A percentile compares a stretch with the other conserved stretches of the same genome.
These are phyloP conservation scores for Spheniscus mendiculus DNA, from an alignment of 2,113 vertebrate genomes.

Conservation along the genomic window DNA sequence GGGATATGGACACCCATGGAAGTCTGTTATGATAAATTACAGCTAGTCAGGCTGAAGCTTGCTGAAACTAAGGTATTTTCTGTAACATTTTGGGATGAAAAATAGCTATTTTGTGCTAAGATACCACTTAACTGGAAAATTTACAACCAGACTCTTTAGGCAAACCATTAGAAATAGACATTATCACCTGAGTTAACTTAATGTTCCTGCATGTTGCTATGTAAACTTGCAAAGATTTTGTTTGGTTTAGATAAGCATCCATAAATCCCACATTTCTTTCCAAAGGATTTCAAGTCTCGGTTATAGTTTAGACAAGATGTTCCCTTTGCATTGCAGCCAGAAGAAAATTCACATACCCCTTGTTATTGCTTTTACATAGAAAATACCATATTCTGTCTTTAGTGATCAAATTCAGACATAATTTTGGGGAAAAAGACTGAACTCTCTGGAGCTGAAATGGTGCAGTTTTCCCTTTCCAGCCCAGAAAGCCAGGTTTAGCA, in stretches of 20 bases:
- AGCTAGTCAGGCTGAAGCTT: background rate
- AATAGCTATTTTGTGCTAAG: background rate
- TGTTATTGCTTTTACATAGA: background rate
- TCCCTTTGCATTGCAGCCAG: background rate
- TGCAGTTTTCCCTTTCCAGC: background rate
- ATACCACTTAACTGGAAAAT: background rate
- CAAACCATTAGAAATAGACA: background rate
- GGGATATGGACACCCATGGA: background rate
- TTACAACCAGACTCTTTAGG: background rate
- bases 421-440: background rate
- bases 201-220: background rate
- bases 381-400: background rate
- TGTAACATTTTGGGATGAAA: background rate
- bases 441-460: background rate
- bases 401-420: background rate
- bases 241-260: background rate
- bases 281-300: background rate
- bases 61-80: background rate
- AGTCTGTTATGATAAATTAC: fast-evolving
- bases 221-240: background rate
- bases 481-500: background rate
- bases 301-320: background rate
- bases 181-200: background rate
- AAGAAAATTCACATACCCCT: background rate
- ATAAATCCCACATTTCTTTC: background rate